Evolutionary conservation across 2,888 invertebrate species (phyloP).

Genomic region (Meliscaeva auricollis): DNA sequence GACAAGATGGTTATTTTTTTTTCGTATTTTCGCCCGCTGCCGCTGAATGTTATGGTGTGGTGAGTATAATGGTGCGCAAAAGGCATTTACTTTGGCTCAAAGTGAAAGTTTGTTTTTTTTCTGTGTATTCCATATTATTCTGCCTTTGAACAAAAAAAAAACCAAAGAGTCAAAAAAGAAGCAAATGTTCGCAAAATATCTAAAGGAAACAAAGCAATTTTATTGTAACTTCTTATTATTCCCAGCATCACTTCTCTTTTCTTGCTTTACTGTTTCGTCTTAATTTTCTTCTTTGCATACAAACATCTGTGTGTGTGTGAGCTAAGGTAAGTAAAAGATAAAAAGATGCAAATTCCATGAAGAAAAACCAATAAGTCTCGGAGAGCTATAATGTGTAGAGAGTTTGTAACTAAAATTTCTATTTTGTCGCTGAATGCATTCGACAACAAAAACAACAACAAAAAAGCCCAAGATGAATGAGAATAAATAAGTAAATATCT

Average conservation of each 20-base stretch:
- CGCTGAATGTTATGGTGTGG: slow-evolving; percentile 24
- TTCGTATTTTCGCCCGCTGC: slow-evolving; percentile 12
- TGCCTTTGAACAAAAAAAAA: neutral
- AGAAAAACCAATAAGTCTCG: slow-evolving; percentile 2
- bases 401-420: slow-evolving; percentile 55
- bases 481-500: slow-evolving; percentile 2
- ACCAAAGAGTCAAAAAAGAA: neutral
- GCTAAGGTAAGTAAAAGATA: neutral
- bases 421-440: slow-evolving; percentile 55
- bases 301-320: neutral
- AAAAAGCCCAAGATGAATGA: no score
- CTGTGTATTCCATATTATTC: neutral
- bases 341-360: slow-evolving; percentile 15
- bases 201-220: neutral
- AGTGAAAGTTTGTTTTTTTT: slow-evolving; percentile 62
- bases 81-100: slow-evolving; percentile 50
- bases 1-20: slow-evolving; percentile 14
- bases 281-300: slow-evolving; percentile 33
- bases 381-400: slow-evolving; percentile 50
- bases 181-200: slow-evolving; percentile 19
- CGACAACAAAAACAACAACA: slow-evolving; percentile 16
- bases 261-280: slow-evolving; percentile 45
- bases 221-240: slow-evolving; percentile 29
- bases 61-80: slow-evolving; percentile 34
- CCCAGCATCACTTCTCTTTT: slow-evolving; percentile 47